Conservation (phyloP, 1,140 invertebrate genomes). For the Drosophila prosaltans region DNA sequence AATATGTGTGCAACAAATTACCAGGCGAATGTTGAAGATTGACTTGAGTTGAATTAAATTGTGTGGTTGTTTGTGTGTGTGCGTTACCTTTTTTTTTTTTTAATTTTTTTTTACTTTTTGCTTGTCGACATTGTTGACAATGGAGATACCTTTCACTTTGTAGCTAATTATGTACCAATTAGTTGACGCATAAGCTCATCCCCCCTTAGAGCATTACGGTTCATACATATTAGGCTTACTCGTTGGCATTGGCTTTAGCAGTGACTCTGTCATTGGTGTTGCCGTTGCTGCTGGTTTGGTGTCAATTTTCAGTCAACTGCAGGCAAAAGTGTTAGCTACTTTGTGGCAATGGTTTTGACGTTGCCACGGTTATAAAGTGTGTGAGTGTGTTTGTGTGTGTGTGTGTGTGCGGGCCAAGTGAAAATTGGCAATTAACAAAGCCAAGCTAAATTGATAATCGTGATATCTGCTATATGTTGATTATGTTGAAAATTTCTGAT, state of each 20-base stretch:
- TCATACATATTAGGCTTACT: slow-evolving; percentile 1
- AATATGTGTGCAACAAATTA: neutral
- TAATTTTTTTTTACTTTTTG: too few relatives aligned
- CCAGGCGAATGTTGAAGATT: neutral
- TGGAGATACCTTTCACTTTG: slow-evolving; percentile 36
- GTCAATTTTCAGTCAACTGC: neutral
- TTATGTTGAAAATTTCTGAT: too few relatives aligned
- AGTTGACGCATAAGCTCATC: slow-evolving; percentile 21
- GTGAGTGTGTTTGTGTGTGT: too few relatives aligned
- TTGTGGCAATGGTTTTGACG: neutral
- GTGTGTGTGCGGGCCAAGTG: neutral
- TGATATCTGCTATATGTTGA: neutral
- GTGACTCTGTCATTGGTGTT: neutral
- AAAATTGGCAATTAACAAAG: neutral
- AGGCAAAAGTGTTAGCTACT: slow-evolving; percentile 2
- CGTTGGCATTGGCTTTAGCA: neutral
- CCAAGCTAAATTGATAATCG: neutral
- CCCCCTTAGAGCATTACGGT: neutral
- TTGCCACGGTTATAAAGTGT: neutral
- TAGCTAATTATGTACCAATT: slow-evolving; percentile 65
- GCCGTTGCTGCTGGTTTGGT: neutral
- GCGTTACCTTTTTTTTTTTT: slow-evolving; percentile 25
- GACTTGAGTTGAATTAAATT: neutral
- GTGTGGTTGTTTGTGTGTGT: neutral
- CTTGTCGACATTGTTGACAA: slow-evolving; percentile 14